Base-by-base conservation (phyloP, 2,888 invertebrate genomes). In the Bellardia pandia region DNA sequence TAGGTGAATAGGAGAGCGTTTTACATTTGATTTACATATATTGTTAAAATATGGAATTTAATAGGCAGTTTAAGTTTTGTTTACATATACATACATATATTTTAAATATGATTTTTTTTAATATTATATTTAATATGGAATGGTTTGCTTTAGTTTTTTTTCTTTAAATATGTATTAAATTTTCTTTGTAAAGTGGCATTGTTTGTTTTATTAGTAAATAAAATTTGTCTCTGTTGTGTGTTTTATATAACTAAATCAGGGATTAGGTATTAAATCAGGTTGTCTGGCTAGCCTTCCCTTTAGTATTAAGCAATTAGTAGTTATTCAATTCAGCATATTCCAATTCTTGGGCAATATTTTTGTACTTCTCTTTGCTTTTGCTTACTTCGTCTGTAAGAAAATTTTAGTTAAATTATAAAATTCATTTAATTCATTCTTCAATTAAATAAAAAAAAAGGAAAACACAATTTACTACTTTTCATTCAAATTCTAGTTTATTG, bases 331-430 rank as follows among this genome's bases (percentile, higher is more conserved):
- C 99, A 90, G 98, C 98, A 94, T 98, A 98, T 95, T 99, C 99
- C 96, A 99, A 96, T 95, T 99, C 99, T 94, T 99, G 98, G 91
- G 98, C 98, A 94, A 99, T 99, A 90, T 97, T 96, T 95, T 99
- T 99, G 96, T 98, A 99, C 95, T 98, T 98, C 95, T 98, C 98
- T 95, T 98, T 98, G 93, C 98, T 98, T 94, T 96, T 96, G 90
- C 96, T 95, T 93, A 98, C 95, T 93, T 98, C 97, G 94, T 98
- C 98, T 98, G 96, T 90, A 95, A 95, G 93, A 92, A 87, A 64
- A 66, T 48, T 13, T 40, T 64, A 33, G 9, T 5, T 5, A 14
- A 23, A 51, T 37, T 23, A 23, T 23, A 23, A 16, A 14, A 33
- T 45, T 13, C 72, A 30, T 48, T 23, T 30, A 16, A 16, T 40